Evolutionary conservation across 2,113 vertebrate genomes (phyloP).

Genomic region (Microcebus jonahi): DNA sequence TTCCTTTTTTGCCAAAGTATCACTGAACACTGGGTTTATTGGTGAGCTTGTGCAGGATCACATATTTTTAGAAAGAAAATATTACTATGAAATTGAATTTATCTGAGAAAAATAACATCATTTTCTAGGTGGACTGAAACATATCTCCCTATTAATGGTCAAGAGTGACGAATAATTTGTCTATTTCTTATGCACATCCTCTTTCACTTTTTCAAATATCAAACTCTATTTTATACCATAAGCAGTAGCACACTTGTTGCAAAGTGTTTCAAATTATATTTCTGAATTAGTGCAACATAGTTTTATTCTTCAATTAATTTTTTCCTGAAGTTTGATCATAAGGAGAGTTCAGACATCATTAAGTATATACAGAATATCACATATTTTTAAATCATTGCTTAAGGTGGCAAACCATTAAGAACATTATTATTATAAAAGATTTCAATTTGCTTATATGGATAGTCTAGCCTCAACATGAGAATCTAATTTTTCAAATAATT

Average conservation of each 20-base stretch:
- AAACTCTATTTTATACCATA: neutral
- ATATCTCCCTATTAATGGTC: neutral
- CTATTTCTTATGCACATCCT: neutral
- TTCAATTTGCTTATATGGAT: neutral
- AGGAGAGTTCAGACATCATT: neutral
- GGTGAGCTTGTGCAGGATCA: neutral
- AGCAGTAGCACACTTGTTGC: conserved; percentile 1
- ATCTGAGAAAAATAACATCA: conserved; percentile 30
- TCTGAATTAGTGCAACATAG: neutral
- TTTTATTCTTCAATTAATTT: neutral
- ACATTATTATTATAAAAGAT: neutral
- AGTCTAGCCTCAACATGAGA: neutral
- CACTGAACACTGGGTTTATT: neutral
- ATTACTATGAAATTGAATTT: neutral
- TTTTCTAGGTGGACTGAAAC: neutral
- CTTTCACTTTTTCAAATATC: conserved; percentile 10
- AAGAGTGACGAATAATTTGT: neutral
- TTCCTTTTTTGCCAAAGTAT: neutral
- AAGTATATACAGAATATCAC: neutral
- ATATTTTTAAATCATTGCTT: conserved; percentile 7
- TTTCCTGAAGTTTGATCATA: neutral
- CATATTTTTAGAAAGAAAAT: conserved; percentile 4
- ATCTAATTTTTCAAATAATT: conserved; percentile 30
- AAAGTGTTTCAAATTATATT: conserved; percentile 42
- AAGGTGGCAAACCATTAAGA: neutral